phyloP scores from a whole-genome alignment of 2,797 vertebrate genomes.

The Dicrostonyx torquatus region DNA sequence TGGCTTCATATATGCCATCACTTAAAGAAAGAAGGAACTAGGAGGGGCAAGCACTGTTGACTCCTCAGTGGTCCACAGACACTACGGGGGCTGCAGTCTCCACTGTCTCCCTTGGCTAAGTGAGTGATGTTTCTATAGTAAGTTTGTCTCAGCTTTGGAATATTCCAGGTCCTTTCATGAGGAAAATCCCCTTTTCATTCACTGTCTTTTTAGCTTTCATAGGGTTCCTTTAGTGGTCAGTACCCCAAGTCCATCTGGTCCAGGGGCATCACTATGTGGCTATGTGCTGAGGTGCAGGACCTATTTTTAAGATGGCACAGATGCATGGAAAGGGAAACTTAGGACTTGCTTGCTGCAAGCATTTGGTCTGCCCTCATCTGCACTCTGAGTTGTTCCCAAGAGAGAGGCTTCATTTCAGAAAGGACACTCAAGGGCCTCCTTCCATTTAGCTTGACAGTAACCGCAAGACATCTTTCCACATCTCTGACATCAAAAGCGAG shows the following conservation, averaged over 20 bases:
- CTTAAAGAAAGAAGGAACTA: not conserved
- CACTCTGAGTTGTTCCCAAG: not conserved
- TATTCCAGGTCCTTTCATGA: not conserved
- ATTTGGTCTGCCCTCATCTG: not conserved
- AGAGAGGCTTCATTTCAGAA: conserved; percentile 28
- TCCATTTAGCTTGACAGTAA: not conserved
- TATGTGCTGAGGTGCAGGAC: not conserved
- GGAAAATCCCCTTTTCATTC: not conserved
- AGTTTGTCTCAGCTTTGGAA: not conserved
- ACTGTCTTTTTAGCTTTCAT: not conserved
- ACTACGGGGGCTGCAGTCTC: not conserved
- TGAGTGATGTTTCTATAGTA: not conserved
- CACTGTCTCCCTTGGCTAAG: fast-evolving
- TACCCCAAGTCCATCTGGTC: not conserved
- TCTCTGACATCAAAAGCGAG: conserved; percentile 32
- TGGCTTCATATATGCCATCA: not conserved
- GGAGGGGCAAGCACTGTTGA: not conserved
- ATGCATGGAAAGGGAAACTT: not conserved
- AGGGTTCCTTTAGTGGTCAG: not conserved
- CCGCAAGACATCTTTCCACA: not conserved
- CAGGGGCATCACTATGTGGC: not conserved
- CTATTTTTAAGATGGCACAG: not conserved
- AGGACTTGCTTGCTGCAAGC: not conserved
- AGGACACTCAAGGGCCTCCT: not conserved
- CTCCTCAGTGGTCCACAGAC: not conserved